Percentiles rank a stretch among this genome's conserved stretches.
Evolutionary conservation across 1,140 invertebrate species (phyloP).

Genomic region (Delia radicum): DNA sequence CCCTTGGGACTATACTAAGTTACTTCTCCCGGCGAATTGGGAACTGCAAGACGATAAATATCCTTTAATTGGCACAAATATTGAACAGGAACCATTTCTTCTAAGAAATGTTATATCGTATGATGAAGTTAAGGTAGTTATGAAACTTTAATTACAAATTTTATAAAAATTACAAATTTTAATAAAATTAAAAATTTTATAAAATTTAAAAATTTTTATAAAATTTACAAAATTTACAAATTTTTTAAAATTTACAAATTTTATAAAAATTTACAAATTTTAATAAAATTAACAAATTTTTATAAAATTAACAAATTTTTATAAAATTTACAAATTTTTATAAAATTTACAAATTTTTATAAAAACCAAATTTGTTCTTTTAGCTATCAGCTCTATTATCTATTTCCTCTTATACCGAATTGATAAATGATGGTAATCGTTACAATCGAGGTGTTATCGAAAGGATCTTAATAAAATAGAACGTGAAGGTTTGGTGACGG

Average conservation of each 20-base stretch:
- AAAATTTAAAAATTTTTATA: too few relatives aligned
- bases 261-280: constrained; percentile 56
- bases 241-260: too few relatives aligned
- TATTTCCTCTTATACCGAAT: constrained; percentile 63
- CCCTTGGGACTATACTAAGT: constrained; percentile 47
- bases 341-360: too few relatives aligned
- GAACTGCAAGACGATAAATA: constrained; percentile 46
- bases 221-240: too few relatives aligned
- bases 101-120: constrained; percentile 59
- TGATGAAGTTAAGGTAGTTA: constrained; percentile 42
- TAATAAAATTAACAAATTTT: too few relatives aligned
- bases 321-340: too few relatives aligned
- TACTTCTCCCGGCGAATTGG: constrained; percentile 58
- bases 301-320: too few relatives aligned
- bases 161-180: neutral
- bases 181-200: neutral
- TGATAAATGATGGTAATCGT: constrained; percentile 64
- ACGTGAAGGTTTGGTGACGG: constrained; percentile 46
- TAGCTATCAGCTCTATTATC: constrained; percentile 62
- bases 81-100: constrained; percentile 49
- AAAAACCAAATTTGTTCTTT: too few relatives aligned
- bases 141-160: neutral
- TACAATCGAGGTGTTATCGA: constrained; percentile 59
- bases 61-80: constrained; percentile 33
- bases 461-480: constrained; percentile 41